Base-by-base conservation (phyloP, 2,113 vertebrate species). In the Oryzias woworae region DNA sequence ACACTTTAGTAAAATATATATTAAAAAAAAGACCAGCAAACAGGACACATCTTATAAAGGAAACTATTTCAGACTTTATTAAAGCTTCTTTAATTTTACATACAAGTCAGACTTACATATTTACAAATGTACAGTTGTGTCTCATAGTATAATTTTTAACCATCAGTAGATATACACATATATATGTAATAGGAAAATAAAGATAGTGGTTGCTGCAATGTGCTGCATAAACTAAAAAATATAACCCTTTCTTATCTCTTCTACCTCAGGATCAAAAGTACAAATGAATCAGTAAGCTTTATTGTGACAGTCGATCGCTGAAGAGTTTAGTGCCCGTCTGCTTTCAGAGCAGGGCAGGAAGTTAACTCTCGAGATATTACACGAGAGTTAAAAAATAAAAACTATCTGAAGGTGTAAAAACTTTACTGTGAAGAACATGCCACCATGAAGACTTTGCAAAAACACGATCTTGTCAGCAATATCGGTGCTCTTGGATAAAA, bases 21-120 rank as follows among this genome's bases (percentile, higher is more conserved):
- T 14, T 58, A 42, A 4, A 23, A 5, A 15, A 26, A 18, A 23
- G 15, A 63, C 17, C 15, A 17, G 45, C 5, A 28, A 28, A 28
- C 26, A 17, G 8, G 1, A 15, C 20, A 22, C 56, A 20, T 7
- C 48, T 8, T 10, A 42, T 67, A 83, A 54, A 83, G 78, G 61
- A 78, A 81, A 86, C 84, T 43, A 80, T 86, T 60, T 89, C 81
- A 80, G 73, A 87, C 77, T 92, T 93, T 92, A 92, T 91, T 92
- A 88, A 91, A 90, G 87, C 75, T 77, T 84, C 70, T 86, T 89
- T 81, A 58, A 82, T 85, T 85, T 77, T 91, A 85, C 81, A 86
- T 91, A 90, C 84, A 92, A 81, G 78, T 88, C 80, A 90, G 84
- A 91, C 85, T 90, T 92, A 92, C 89, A 92, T 92, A 92, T 93